These are phyloP conservation scores for Petromus typicus DNA, from an alignment of 2,113 vertebrate genomes.

Conservation along the genomic window DNA sequence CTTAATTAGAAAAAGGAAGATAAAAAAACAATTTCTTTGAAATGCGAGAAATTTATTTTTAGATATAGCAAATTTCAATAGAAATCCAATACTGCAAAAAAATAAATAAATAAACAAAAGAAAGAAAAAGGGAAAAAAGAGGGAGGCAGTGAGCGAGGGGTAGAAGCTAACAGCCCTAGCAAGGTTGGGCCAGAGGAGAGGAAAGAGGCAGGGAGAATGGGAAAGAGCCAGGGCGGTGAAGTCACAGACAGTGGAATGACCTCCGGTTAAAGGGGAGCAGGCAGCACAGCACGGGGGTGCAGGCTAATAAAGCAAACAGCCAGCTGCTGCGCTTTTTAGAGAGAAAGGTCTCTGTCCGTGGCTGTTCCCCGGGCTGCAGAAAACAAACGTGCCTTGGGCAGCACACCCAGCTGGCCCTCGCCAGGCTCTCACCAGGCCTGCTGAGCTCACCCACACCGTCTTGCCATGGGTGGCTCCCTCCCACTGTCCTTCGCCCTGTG, in stretches of 20 bases:
- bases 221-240: neutral
- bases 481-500: neutral
- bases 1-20: neutral
- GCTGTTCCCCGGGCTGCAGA: neutral
- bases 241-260: neutral
- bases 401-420: no score
- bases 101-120: neutral
- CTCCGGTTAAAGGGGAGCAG: neutral
- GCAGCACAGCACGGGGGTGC: neutral
- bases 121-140: neutral
- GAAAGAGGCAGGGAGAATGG: neutral
- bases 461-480: neutral
- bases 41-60: neutral
- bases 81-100: neutral
- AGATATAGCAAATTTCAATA: neutral
- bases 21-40: conserved; percentile 41
- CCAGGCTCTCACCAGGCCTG: no score
- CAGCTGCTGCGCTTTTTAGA: neutral
- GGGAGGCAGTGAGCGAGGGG: neutral
- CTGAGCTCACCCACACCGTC: neutral
- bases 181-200: neutral
- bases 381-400: neutral
- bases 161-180: neutral
- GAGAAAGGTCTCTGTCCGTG: neutral
- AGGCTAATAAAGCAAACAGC: neutral